phyloP scores from a whole-genome alignment of 1,140 invertebrate genomes.

The Anastrepha ludens region DNA sequence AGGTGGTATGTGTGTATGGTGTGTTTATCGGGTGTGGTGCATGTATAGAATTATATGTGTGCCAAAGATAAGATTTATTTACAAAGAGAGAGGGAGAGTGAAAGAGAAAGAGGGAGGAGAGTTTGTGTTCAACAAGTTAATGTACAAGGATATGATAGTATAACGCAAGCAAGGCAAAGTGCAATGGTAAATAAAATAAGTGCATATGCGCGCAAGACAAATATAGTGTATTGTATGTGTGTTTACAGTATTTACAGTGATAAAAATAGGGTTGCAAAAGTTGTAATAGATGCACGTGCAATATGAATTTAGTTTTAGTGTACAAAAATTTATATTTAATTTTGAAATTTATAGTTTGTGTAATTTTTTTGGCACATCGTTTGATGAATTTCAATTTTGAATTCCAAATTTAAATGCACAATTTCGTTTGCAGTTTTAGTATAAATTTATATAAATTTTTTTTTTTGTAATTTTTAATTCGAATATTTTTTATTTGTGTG shows the following conservation, averaged over 20 bases:
- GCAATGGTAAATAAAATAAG: neutral
- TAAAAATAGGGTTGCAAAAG: neutral
- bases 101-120: neutral
- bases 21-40: neutral
- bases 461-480: conserved; percentile 26
- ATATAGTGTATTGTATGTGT: neutral
- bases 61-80: neutral
- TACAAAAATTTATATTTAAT: neutral
- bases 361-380: conserved; percentile 31
- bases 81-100: neutral
- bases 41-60: neutral
- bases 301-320: neutral
- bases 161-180: neutral
- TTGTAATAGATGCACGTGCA: conserved; percentile 6
- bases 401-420: conserved; percentile 29
- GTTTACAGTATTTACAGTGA: conserved; percentile 10
- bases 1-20: neutral
- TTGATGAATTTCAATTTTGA: conserved; percentile 4
- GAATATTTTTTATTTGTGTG: conserved; percentile 54
- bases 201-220: conserved; percentile 14
- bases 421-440: conserved; percentile 25
- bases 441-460: neutral
- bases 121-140: neutral
- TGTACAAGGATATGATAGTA: neutral
- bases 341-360: conserved; percentile 8